A percentile compares a stretch with the other conserved stretches of the same genome.
phyloP scores from a whole-genome alignment of 2,888 invertebrate species.

The Drepana falcataria region DNA sequence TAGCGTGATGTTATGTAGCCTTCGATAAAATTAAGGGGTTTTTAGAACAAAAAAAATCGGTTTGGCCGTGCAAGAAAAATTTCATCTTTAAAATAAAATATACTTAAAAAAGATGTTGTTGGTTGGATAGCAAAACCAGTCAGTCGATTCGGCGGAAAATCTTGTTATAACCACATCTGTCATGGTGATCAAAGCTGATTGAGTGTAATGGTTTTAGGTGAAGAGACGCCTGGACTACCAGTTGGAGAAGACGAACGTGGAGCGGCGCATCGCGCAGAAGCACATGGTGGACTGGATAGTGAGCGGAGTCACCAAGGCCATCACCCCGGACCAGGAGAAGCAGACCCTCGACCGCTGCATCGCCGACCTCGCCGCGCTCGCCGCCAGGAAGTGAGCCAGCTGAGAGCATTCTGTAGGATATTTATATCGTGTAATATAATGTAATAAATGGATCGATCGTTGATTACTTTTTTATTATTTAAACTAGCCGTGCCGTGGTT shows the following conservation, averaged over 20 bases:
- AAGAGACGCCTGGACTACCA: conserved; percentile 95
- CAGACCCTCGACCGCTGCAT: conserved; percentile 93
- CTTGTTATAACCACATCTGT: no score
- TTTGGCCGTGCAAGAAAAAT: no score
- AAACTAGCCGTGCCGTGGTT: not conserved
- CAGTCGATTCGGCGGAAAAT: no score
- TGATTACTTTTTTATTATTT: not conserved
- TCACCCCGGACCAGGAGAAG: conserved; percentile 97
- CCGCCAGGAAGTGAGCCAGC: conserved; percentile 61
- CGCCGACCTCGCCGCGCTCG: conserved; percentile 87
- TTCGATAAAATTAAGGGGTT: no score
- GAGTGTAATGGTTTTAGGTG: conserved; percentile 77
- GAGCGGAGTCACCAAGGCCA: conserved; percentile 87
- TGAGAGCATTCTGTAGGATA: conserved; percentile 10
- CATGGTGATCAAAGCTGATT: no score
- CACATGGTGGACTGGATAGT: conserved; percentile 98
- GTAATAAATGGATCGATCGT: conserved; percentile 25
- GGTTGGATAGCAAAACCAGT: no score
- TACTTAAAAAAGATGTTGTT: no score
- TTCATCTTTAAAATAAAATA: no score
- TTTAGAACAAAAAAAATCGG: no score
- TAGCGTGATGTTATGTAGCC: no score
- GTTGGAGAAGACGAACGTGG: conserved; percentile 89
- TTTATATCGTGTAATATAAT: conserved; percentile 30
- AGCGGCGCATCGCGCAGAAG: conserved; percentile 92